phyloP scores from a whole-genome alignment of 2,797 vertebrate genomes.

The Cossypha niveicapilla region DNA sequence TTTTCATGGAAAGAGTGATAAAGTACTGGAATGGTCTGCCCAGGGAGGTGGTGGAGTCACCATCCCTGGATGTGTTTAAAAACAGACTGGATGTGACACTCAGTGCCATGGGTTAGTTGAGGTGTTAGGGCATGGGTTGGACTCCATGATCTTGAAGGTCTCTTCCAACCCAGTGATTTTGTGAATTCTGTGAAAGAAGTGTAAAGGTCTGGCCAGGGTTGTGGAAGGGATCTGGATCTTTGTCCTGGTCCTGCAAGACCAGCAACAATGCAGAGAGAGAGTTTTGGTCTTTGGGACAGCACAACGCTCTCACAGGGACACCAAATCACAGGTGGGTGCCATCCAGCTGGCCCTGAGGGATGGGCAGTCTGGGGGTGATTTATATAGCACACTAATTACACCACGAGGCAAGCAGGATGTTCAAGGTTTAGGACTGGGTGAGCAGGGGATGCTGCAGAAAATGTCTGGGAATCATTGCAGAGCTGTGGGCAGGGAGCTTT shows the following conservation, averaged over 20 bases:
- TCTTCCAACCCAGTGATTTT: too few species aligned
- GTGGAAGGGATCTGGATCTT: neutral
- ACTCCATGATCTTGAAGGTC: too few species aligned
- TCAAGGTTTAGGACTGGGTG: neutral
- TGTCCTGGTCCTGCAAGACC: neutral
- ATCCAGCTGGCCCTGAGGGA: neutral
- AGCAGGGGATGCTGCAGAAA: neutral
- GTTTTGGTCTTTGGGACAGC: neutral
- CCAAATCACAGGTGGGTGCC: neutral
- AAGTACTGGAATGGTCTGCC: too few species aligned
- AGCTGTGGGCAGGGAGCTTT: neutral
- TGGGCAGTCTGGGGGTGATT: neutral
- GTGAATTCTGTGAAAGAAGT: too few species aligned
- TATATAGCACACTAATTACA: neutral
- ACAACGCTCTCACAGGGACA: fast-evolving
- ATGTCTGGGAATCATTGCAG: neutral
- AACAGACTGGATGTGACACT: too few species aligned
- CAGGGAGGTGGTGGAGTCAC: too few species aligned
- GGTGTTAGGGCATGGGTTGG: too few species aligned
- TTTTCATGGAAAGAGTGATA: too few species aligned
- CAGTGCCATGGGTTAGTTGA: too few species aligned
- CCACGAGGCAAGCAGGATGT: neutral
- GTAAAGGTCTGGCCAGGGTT: neutral
- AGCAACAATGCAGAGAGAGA: fast-evolving
- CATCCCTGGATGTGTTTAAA: too few species aligned